These are phyloP conservation scores for Lepidochrysops patricia DNA, from an alignment of 2,888 invertebrate genomes.

Conservation along the genomic window DNA sequence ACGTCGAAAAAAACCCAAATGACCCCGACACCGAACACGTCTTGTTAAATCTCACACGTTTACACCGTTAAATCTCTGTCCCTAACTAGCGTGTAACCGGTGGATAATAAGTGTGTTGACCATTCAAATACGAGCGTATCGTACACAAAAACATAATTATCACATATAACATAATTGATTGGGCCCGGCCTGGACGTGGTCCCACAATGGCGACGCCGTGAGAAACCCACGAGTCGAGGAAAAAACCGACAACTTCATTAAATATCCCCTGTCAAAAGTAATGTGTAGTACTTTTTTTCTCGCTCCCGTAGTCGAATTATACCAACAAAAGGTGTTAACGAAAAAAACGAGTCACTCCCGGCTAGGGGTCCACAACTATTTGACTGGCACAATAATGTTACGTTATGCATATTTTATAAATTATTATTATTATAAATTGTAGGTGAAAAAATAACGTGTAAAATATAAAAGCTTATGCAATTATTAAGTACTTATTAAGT, in stretches of 20 bases:
- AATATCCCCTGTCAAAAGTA: constrained; percentile 72
- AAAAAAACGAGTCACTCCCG: constrained; percentile 54
- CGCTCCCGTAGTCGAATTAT: constrained; percentile 72
- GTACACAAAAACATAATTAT: constrained; percentile 50
- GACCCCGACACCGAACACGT: no score
- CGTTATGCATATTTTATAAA: not conserved
- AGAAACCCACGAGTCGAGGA: constrained; percentile 44
- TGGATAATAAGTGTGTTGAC: constrained; percentile 63
- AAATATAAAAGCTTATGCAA: no score
- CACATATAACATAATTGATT: constrained; percentile 72
- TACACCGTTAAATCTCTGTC: not conserved
- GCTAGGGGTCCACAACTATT: constrained; percentile 49
- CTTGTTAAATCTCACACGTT: constrained; percentile 4
- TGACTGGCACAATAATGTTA: constrained; percentile 29
- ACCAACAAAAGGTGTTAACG: constrained; percentile 72
- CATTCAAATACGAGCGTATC: constrained; percentile 37
- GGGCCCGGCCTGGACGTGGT: constrained; percentile 63
- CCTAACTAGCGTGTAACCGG: constrained; percentile 54
- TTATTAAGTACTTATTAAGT: no score
- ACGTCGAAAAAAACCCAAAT: not conserved
- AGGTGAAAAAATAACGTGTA: no score
- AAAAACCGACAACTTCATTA: constrained; percentile 67
- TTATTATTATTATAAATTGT: no score
- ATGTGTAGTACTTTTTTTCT: constrained; percentile 68
- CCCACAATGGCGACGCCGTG: constrained; percentile 59